These are phyloP conservation scores for Stegodyphus dumicola DNA, from an alignment of 1,140 invertebrate species.

Conservation along the genomic window DNA sequence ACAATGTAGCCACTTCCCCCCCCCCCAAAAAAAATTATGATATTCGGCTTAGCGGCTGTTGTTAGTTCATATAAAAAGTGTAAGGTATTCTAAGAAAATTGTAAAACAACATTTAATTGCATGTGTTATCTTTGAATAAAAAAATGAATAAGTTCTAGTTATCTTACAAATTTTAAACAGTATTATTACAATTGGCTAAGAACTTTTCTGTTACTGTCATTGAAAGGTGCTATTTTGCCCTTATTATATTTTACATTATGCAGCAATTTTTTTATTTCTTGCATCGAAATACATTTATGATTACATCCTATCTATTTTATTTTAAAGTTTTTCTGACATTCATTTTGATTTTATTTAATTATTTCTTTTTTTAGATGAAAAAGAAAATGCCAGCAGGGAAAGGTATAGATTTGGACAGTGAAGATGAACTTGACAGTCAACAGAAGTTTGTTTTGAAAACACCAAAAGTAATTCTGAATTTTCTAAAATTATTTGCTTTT, in stretches of 20 bases:
- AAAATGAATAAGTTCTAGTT: too few relatives aligned
- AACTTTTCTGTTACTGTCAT: background rate
- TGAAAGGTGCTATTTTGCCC: background rate
- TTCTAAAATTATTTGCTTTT: too few relatives aligned
- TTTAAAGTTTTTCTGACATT: background rate
- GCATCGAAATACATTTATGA: background rate
- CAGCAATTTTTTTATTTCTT: too few relatives aligned
- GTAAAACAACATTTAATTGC: too few relatives aligned
- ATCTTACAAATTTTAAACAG: background rate
- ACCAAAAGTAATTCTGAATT: constrained; percentile 11
- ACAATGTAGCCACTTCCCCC: too few relatives aligned
- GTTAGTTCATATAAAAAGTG: too few relatives aligned
- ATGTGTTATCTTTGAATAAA: too few relatives aligned
- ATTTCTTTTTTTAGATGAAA: background rate
- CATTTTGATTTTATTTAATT: background rate
- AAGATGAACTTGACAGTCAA: constrained; percentile 28
- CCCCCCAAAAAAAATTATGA: too few relatives aligned
- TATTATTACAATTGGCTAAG: background rate
- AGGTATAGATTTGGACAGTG: background rate
- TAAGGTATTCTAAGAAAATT: too few relatives aligned
- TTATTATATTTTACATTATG: background rate
- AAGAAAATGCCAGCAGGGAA: constrained; percentile 10
- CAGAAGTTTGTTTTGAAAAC: constrained; percentile 50
- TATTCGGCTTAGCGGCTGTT: too few relatives aligned
- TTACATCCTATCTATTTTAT: background rate